A percentile compares a stretch with the other conserved stretches of the same genome.
Conservation (phyloP, 2,797 vertebrate genomes). For the Onychomys arenicola region DNA sequence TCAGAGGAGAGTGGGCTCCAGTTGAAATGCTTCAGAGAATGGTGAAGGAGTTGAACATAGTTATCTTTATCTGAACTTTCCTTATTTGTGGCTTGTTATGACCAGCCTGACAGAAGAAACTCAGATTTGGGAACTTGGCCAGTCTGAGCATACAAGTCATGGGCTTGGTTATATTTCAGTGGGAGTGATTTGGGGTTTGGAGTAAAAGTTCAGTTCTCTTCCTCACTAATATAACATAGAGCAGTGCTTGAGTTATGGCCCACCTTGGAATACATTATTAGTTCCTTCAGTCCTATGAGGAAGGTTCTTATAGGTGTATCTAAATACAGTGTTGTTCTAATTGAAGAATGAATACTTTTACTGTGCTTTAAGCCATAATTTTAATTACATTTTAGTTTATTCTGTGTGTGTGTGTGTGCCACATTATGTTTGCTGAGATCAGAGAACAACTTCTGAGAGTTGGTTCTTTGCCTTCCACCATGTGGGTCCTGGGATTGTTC, state of each 20-base stretch:
- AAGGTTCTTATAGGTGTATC: not conserved
- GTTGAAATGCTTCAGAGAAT: not conserved
- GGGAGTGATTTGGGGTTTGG: slow-evolving; percentile 38
- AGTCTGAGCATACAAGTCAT: not conserved
- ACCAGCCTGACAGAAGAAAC: slow-evolving; percentile 19
- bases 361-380: not conserved
- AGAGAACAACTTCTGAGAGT: not conserved
- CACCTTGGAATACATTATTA: slow-evolving; percentile 41
- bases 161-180: slow-evolving; percentile 17
- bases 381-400: not conserved
- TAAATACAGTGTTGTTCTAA: not conserved
- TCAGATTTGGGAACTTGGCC: slow-evolving; percentile 37
- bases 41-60: not conserved
- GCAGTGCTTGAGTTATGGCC: slow-evolving; percentile 28
- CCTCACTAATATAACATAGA: slow-evolving; percentile 39
- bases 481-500: not conserved
- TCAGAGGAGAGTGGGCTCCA: not conserved
- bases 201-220: slow-evolving; percentile 55
- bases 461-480: not conserved
- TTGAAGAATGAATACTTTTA: slow-evolving; percentile 40
- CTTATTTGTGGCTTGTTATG: slow-evolving; percentile 28
- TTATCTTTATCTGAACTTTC: slow-evolving; percentile 56
- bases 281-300: not conserved
- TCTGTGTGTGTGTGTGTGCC: not conserved
- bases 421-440: not conserved